Evolutionary conservation across 37 sponge, comb jelly and placozoan genomes (phyloP).

Genomic region (Lycopodina hypogea): DNA sequence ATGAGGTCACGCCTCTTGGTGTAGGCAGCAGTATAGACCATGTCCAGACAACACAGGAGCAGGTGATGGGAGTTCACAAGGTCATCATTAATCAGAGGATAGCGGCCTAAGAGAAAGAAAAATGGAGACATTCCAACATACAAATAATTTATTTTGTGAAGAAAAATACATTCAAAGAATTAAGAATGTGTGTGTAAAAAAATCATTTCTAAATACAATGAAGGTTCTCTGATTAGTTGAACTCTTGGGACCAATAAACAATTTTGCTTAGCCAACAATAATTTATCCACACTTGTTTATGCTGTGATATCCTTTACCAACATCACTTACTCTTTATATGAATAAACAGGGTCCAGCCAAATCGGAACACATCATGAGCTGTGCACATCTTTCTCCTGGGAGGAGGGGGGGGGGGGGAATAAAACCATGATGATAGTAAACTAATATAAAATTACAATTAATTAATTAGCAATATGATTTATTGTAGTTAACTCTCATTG

Average conservation of each 20-base stretch:
- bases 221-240: no score
- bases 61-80: conserved; percentile 89
- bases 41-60: conserved; percentile 86
- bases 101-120: conserved; percentile 55
- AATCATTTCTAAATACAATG: not conserved
- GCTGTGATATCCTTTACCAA: no score
- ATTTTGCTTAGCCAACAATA: no score
- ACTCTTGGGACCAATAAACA: no score
- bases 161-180: not conserved
- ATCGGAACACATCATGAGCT: conserved; percentile 65
- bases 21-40: conserved; percentile 61
- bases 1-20: conserved; percentile 62
- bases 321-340: conserved; percentile 76
- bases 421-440: no score
- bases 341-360: conserved; percentile 84
- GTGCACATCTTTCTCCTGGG: conserved; percentile 53
- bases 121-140: not conserved
- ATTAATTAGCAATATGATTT: no score
- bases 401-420: no score
- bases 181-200: not conserved
- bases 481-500: no score
- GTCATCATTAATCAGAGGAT: conserved; percentile 81
- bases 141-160: not conserved
- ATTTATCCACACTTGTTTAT: no score
- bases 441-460: no score